Base-by-base conservation (phyloP, 2,888 invertebrate genomes). In the Phymatocera aterrima region DNA sequence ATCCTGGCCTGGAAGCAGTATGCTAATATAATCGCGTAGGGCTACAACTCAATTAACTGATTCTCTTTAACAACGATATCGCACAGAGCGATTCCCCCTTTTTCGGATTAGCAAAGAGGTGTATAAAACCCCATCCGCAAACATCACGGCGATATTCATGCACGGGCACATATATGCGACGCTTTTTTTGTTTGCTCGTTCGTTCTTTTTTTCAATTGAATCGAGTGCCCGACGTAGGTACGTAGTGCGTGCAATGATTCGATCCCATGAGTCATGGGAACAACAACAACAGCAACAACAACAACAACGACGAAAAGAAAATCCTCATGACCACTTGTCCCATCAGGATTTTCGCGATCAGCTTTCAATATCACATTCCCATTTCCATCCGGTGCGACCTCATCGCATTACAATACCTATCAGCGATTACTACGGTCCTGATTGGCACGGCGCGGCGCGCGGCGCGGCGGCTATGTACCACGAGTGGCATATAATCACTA, bases 11-110 rank as follows among this genome's bases (percentile, higher is more conserved):
- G 21, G 21, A 43, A n/a, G n/a, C 48, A 48, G 51, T 72, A 72
- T 72, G 72, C 72, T 72, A 72, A 72, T 72, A 51, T 72, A 48
- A 34, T 51, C 28, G 72, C n/a, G 51, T 31, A 51, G 72, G 72
- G 51, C 24, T 48, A 72, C 72, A 51, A 72, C 72, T 72, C 72
- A 72, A 72, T 72, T 72, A 72, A 72, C 72, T 72, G 72, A 72
- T 72, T 72, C 72, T 72, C 72, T 72, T 34, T 51, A 51, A 70
- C 68, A 46, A 46, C 68, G 68, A 72, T 51, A 48, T 51, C 28
- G 31, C 72, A 48, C 72, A 34, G n/a, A n/a, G 8, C 51, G 18
- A 72, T 51, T 51, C 51, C 48, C 48, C 31, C n/a, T n/a, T n/a
- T n/a, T n/a, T 34, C 72, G 51, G 48, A 72, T 72, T 51, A 48